A percentile compares a stretch with the other conserved stretches of the same genome.
Evolutionary conservation across 2,888 invertebrate species (phyloP).

Genomic region (Coenonympha glycerion): DNA sequence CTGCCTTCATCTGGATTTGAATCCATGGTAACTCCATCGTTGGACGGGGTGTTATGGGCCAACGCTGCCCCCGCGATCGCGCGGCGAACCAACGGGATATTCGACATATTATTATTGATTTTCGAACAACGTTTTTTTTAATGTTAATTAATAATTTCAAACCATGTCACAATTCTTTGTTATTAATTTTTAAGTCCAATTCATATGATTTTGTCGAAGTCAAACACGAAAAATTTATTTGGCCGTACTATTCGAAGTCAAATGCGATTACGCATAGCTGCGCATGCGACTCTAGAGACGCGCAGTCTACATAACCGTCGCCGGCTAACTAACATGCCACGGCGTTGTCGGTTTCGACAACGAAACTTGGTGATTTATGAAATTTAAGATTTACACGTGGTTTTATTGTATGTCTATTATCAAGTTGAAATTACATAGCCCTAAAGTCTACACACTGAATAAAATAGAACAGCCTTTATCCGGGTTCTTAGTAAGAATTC

Average conservation of each 20-base stretch:
- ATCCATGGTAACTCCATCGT: constrained; percentile 26
- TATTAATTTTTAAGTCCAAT: neutral
- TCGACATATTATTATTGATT: constrained; percentile 52
- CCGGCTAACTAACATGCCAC: constrained; percentile 21
- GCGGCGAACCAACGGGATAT: constrained; percentile 56
- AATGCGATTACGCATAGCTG: constrained; percentile 22
- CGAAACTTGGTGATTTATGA: no score
- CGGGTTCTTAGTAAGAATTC: no score
- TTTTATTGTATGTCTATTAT: no score
- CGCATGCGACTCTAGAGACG: constrained; percentile 22
- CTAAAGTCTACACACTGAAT: no score
- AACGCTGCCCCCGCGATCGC: constrained; percentile 62
- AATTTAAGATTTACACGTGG: no score
- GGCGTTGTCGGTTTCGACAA: neutral
- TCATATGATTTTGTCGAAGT: neutral
- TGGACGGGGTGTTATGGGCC: constrained; percentile 38
- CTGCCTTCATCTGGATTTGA: constrained; percentile 31
- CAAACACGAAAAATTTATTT: neutral
- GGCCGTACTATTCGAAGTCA: constrained; percentile 14
- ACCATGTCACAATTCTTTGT: constrained; percentile 14
- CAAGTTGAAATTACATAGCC: no score
- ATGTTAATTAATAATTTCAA: constrained; percentile 18
- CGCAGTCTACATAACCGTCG: constrained; percentile 26
- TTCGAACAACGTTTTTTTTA: neutral
- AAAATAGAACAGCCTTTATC: no score